Evolutionary conservation across 2,888 invertebrate species (phyloP).

Genomic region (Rhogogaster chlorosoma): DNA sequence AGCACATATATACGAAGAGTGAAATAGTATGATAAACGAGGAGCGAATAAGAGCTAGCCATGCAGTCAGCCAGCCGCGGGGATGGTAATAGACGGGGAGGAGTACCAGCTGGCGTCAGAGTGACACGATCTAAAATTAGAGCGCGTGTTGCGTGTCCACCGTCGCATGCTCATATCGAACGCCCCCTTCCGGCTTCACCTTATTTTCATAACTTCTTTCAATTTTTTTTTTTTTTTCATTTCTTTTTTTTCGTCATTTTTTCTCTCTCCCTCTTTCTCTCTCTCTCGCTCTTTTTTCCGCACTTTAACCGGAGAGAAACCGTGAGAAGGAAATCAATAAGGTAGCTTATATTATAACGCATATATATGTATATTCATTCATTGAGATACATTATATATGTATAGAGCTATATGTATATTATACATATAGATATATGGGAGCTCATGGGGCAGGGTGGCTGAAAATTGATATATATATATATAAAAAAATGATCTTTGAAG

Average conservation of each 20-base stretch:
- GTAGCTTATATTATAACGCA: background rate
- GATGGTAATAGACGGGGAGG: conserved; percentile 74
- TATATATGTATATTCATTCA: background rate
- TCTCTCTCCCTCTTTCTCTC: conserved; percentile 40
- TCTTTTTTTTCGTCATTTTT: background rate
- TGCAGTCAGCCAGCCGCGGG: background rate
- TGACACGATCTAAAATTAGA: conserved; percentile 78
- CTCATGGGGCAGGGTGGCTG: no score
- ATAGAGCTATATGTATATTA: no score
- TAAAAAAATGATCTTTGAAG: background rate
- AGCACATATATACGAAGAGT: background rate
- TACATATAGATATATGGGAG: no score
- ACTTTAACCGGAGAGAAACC: conserved; percentile 66
- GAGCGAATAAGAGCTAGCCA: background rate
- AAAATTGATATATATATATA: no score
- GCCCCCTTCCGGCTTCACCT: conserved; percentile 77
- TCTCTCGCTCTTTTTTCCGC: conserved; percentile 39
- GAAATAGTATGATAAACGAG: conserved; percentile 4
- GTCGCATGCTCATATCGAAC: conserved; percentile 76
- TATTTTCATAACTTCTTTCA: conserved; percentile 76
- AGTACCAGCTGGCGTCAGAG: conserved; percentile 75
- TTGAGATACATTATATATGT: background rate
- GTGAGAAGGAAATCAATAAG: conserved; percentile 68
- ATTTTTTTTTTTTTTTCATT: conserved; percentile 59
- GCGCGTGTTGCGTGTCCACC: conserved; percentile 76